Base-by-base conservation (phyloP, 2,797 vertebrate genomes). In the Lagocephalus sceleratus region DNA sequence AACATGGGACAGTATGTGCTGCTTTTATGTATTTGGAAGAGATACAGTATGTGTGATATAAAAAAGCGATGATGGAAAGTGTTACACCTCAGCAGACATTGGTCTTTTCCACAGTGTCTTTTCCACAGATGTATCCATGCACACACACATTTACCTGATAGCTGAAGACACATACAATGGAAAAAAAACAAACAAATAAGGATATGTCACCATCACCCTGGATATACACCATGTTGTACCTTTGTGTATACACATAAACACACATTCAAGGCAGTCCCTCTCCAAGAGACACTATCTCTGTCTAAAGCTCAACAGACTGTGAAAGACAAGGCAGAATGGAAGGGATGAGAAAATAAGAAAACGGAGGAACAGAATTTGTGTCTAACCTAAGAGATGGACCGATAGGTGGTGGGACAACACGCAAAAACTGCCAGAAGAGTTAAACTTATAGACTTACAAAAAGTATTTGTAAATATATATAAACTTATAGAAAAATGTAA, bases 231-330 rank as follows among this genome's bases (percentile, higher is more conserved):
- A 50, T 41, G 62, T 65, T 51, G 5, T 66, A 74, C 67, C 63
- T 65, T 51, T 51, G 59, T 67, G 66, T 61, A 50, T 29, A 51
- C 53, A 71, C 54, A 59, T 26, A 60, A 21, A 63, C 29, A 35
- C 52, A 73, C 17, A 39, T 50, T 69, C 57, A 66, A 59, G 20
- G 57, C 46, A 32, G 44, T 44, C 54, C 66, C 56, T 57, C 57
- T 68, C 57, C 0, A 44, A 63, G 66, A 79, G 77, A 86, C 83
- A 72, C 73, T 85, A 86, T 85, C 86, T 87, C 35, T 16, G 48
- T 54, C 66, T 67, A 25, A 66, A 75, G 79, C 76, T 76, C 79
- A 89, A 66, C 76, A 87, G 86, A 88, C 84, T 87, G 88, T 87
- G 82, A 88, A 87, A 83, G 83, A 84, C 77, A 60, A 79, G 82